These are phyloP conservation scores for Axea sp. DNA, from an alignment of 2,888 invertebrate genomes.

Conservation along the genomic window DNA sequence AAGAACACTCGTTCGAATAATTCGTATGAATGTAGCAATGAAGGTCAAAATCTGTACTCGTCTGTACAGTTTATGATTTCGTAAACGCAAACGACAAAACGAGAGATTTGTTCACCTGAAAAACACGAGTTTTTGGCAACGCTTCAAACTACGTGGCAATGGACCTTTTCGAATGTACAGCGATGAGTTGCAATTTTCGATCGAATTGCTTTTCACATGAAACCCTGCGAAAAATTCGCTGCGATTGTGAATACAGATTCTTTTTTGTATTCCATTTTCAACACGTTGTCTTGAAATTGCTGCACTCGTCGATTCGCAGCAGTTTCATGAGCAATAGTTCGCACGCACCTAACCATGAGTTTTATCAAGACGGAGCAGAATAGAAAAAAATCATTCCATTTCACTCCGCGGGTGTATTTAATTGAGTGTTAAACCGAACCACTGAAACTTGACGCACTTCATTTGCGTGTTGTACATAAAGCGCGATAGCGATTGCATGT, in stretches of 20 bases:
- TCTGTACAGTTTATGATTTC: slow-evolving; percentile 23
- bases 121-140: slow-evolving; percentile 43
- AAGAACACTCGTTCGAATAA: too few species aligned
- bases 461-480: neutral
- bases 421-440: neutral
- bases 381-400: too few species aligned
- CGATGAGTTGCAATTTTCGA: slow-evolving; percentile 24
- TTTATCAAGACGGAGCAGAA: too few species aligned
- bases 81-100: slow-evolving; percentile 19
- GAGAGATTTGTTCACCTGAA: slow-evolving; percentile 45
- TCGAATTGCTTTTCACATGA: slow-evolving; percentile 21
- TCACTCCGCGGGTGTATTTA: too few species aligned
- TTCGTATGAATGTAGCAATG: too few species aligned
- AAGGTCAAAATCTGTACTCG: too few species aligned
- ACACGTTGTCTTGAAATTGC: too few species aligned
- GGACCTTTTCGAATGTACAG: slow-evolving; percentile 29
- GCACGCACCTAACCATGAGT: too few species aligned
- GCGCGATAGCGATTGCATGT: neutral
- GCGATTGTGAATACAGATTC: neutral
- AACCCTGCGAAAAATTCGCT: slow-evolving; percentile 13
- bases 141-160: slow-evolving; percentile 44
- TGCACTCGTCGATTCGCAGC: neutral
- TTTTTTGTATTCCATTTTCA: too few species aligned
- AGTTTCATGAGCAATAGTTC: too few species aligned
- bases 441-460: neutral